These are phyloP conservation scores for Eidolon helvum DNA, from an alignment of 2,113 vertebrate species.

Conservation along the genomic window DNA sequence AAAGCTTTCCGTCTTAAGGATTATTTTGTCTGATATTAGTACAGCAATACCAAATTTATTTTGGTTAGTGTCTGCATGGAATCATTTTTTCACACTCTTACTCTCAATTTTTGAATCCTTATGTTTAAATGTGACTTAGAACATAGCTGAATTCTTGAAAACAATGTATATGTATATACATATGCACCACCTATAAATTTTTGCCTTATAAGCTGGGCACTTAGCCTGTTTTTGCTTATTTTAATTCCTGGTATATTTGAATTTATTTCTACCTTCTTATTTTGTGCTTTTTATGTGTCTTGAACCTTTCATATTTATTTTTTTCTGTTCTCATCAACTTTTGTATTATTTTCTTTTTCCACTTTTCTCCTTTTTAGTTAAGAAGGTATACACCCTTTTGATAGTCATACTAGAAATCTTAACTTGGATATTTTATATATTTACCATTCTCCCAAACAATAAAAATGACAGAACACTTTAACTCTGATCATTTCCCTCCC, in stretches of 20 bases:
- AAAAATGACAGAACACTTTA: neutral
- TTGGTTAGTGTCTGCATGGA: neutral
- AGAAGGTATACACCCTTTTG: neutral
- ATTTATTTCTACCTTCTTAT: conserved; percentile 1
- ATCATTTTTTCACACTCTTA: neutral
- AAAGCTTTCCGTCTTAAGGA: neutral
- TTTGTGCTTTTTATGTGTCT: neutral
- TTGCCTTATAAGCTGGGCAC: neutral
- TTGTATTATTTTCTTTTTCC: neutral
- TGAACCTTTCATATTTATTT: neutral
- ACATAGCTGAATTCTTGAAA: neutral
- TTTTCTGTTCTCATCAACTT: neutral
- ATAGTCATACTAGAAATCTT: conserved; percentile 14
- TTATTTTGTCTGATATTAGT: neutral
- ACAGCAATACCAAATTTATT: conserved; percentile 44
- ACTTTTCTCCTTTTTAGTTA: neutral
- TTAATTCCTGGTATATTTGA: neutral
- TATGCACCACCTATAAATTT: neutral
- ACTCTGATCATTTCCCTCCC: neutral
- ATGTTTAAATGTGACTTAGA: conserved; percentile 36
- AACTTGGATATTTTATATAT: neutral
- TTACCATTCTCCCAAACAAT: neutral
- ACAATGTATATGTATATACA: neutral
- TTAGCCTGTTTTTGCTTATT: neutral
- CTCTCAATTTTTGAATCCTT: conserved; percentile 35